phyloP scores from a whole-genome alignment of 2,113 vertebrate genomes.

The Pachyramphus minor region DNA sequence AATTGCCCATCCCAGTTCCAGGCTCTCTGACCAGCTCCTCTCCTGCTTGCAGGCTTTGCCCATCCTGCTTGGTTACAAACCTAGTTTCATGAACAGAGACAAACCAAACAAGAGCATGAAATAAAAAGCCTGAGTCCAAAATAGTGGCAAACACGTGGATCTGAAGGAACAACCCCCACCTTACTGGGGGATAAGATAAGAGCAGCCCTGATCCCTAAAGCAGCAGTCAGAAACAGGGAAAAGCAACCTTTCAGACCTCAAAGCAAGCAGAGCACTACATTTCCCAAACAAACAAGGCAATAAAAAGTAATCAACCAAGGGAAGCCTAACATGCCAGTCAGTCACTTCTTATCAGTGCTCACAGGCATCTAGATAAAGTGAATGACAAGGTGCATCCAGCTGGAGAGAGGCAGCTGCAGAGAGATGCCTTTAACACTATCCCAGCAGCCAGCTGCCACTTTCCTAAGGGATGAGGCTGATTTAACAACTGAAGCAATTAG shows the following conservation, averaged over 20 bases:
- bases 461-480: not conserved
- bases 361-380: not conserved
- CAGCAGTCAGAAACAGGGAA: not conserved
- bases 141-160: not conserved
- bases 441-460: not conserved
- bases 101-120: not conserved
- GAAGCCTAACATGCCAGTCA: not conserved
- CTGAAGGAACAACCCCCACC: not conserved
- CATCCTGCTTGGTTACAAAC: not conserved
- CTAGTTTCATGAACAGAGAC: not conserved
- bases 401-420: not conserved
- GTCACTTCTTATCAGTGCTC: not conserved
- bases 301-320: not conserved
- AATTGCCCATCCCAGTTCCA: not conserved
- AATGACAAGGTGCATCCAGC: not conserved
- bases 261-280: not conserved
- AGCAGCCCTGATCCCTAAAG: not conserved
- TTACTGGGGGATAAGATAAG: not conserved
- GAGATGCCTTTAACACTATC: not conserved
- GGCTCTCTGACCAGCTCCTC: not conserved
- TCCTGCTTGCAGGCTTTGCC: not conserved
- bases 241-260: not conserved
- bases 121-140: not conserved
- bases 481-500: not conserved
- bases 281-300: conserved; percentile 3